Base-by-base conservation (phyloP, 2,888 invertebrate genomes). In the Trichogramma dendrolimi region DNA sequence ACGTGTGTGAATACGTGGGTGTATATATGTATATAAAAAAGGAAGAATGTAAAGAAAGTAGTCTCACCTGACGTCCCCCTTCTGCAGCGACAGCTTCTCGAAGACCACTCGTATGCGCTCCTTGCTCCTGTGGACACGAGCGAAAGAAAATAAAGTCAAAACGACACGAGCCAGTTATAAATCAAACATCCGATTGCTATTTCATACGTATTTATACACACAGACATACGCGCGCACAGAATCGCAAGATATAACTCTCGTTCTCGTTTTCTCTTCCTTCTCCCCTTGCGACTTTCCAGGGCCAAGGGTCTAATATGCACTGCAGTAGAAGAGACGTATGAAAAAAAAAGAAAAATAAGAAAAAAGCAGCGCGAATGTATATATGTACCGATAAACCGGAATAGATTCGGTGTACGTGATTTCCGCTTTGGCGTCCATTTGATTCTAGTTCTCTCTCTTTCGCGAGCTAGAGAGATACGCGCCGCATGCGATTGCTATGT, bases 41-140 rank as follows among this genome's bases (percentile, higher is more conserved):
- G 3, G 27, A 27, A 27, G 27, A 27, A 27, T 27, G 27, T 27
- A 27, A 27, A 27, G 27, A 27, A 27, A 27, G 27, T 27, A 27
- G 27, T 66, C 81, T 81, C 75, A 90, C 91, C 91, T 91, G 68
- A 89, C 80, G 75, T 91, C 90, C 62, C 89, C 90, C 79, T 88
- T 88, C 77, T 90, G 88, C 68, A 91, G 82, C 58, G 86, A 84
- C 69, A 90, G 84, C 81, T 92, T 90, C 79, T 92, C 91, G 75
- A 94, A 92, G 14, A 91, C 83, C 69, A 94, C 81, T 75, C 91
- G 88, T 69, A 94, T 89, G 68, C 90, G 83, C 80, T 91, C 90
- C 74, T 86, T 87, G 72, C 85, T 83, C 76, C 89, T 90, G 85
- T 43, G 66, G 57, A 43, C 7, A 57, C 40, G 56, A 27, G 27